Evolutionary conservation across 2,113 vertebrate species (phyloP).

Genomic region (Galemys pyrenaicus): DNA sequence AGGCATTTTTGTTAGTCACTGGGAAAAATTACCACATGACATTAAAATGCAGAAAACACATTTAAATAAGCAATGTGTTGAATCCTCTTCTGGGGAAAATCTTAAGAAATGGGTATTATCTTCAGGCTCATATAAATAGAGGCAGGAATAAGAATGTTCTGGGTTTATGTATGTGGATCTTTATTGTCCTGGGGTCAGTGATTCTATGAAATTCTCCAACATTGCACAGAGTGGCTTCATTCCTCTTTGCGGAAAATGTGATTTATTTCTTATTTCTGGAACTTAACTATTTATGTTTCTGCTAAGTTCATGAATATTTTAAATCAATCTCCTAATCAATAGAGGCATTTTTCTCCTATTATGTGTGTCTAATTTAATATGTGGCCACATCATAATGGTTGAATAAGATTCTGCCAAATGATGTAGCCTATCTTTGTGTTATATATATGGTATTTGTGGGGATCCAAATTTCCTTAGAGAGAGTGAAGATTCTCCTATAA

Average conservation of each 20-base stretch:
- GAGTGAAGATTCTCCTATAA: not conserved
- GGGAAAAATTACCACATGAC: not conserved
- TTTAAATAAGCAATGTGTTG: not conserved
- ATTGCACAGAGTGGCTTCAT: slow-evolving; percentile 14
- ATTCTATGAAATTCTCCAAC: not conserved
- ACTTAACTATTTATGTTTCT: slow-evolving; percentile 39
- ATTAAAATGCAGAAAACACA: not conserved
- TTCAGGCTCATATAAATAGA: not conserved
- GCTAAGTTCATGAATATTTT: slow-evolving; percentile 65
- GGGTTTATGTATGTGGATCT: not conserved
- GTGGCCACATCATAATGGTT: slow-evolving; percentile 12
- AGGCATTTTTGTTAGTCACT: slow-evolving; percentile 35
- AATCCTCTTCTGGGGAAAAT: not conserved
- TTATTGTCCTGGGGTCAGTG: not conserved
- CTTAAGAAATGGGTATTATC: slow-evolving; percentile 5
- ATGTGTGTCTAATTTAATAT: slow-evolving; percentile 43
- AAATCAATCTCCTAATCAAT: slow-evolving; percentile 39
- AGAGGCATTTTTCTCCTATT: slow-evolving; percentile 38
- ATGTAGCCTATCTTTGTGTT: not conserved
- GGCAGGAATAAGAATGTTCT: not conserved
- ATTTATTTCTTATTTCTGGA: slow-evolving; percentile 60
- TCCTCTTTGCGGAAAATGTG: not conserved
- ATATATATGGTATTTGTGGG: not conserved
- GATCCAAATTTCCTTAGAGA: slow-evolving; percentile 1
- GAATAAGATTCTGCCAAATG: not conserved